Evolutionary conservation across 1,140 invertebrate genomes (phyloP), one percentile per base, ranked within the genome.

Genomic region (Zaprionus nigranus): DNA sequence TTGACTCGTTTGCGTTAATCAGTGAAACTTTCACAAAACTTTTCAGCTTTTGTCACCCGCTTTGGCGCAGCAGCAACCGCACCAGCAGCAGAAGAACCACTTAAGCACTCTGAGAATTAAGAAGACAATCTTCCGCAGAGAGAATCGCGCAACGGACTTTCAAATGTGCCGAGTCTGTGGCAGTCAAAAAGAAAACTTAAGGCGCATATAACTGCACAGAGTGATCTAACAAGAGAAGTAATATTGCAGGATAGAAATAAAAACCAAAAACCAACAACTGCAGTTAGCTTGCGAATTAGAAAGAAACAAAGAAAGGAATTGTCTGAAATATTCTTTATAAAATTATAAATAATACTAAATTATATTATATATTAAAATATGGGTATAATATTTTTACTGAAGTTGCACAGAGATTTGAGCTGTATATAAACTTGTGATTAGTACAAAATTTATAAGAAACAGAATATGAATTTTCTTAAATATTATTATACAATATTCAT

Each of bases 11-110:
- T 75, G 56, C 79, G 65, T 72, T 86, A 85, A 86, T 81, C 82
- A 79, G 63, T 67, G 49, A 78, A 81, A 87, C 83, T 87, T 87
- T 87, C 83, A 87, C 81, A 87, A 87, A 75, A 86, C 58, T 58
- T 68, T 69, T 75, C 46, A 67, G 59, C 58, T 73, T 85, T 82
- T 83, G 80, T 83, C 84, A 51, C 69, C 69, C 61, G 64, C 24
- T 13, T 38, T 38, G 36, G 36, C 40, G 40, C 40, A 46, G n/a
- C n/a, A 17, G 40, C 28, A n/a, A 43, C 7, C 7, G 6, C 7
- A 30, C 28, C 2, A 43, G n/a, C 40, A 43, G 40, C 28, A n/a
- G 36, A 36, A 56, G 57, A 61, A 68, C 49, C 36, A 56, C 49
- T 74, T 61, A 68, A 74, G 40, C 17, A 53, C 28, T 49, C 40